These are phyloP conservation scores for Epistrophe eligans DNA, from an alignment of 2,888 invertebrate species.

Conservation along the genomic window DNA sequence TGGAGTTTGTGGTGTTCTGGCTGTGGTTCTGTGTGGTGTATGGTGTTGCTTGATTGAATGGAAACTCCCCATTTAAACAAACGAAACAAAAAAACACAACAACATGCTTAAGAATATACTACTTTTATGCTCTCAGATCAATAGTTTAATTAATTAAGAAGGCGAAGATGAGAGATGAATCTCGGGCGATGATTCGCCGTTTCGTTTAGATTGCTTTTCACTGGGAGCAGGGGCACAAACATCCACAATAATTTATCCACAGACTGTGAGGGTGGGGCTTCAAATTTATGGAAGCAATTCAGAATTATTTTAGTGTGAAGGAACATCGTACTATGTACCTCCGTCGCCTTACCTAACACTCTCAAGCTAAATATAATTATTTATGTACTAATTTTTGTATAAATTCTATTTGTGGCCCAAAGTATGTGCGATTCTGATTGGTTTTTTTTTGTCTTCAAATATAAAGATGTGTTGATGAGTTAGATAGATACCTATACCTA, in stretches of 20 bases:
- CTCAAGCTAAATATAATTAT: conserved; percentile 5
- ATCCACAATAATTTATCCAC: background rate
- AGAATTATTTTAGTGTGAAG: background rate
- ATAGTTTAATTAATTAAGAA: conserved; percentile 65
- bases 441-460: background rate
- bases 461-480: background rate
- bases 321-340: background rate
- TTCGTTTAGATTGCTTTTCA: conserved; percentile 7
- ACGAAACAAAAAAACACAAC: background rate
- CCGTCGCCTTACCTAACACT: background rate
- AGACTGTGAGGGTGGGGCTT: conserved; percentile 62
- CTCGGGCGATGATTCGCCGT: conserved; percentile 49
- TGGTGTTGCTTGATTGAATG: conserved; percentile 63
- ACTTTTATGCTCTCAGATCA: conserved; percentile 9
- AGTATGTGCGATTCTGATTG: conserved; percentile 2
- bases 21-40: background rate
- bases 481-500: too few species aligned
- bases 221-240: background rate
- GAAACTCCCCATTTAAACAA: conserved; percentile 20
- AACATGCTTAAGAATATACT: conserved; percentile 15
- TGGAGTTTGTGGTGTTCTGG: conserved; percentile 3
- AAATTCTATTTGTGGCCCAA: background rate
- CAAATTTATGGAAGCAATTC: conserved; percentile 9
- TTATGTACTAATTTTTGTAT: conserved; percentile 3
- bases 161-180: conserved; percentile 50